phyloP scores from a whole-genome alignment of 2,888 invertebrate genomes.

The Drosophila niveifrons region DNA sequence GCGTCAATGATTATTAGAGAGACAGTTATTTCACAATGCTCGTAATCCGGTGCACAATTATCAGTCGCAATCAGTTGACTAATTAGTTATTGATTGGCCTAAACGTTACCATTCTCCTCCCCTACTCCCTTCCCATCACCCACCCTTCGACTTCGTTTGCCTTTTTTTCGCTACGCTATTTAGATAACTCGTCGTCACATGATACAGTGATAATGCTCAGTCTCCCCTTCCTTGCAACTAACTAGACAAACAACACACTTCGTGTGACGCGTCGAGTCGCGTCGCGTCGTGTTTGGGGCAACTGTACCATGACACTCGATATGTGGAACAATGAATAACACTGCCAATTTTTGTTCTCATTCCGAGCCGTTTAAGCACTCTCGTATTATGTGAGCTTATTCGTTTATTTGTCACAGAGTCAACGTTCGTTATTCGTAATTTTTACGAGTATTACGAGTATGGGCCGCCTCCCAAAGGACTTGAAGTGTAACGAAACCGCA shows the following conservation, averaged over 20 bases:
- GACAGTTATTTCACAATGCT: conserved; percentile 55
- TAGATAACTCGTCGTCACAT: conserved; percentile 60
- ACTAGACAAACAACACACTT: conserved; percentile 6
- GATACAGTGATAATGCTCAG: conserved; percentile 44
- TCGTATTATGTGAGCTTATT: neutral
- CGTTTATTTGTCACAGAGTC: conserved; percentile 10
- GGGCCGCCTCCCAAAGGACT: conserved; percentile 41
- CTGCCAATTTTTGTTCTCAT: conserved; percentile 13
- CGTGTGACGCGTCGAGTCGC: neutral
- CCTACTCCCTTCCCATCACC: neutral
- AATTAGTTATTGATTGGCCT: conserved; percentile 74
- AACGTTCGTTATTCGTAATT: conserved; percentile 14
- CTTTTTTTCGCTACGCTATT: conserved; percentile 29
- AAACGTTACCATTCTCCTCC: conserved; percentile 38
- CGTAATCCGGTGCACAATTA: conserved; percentile 46
- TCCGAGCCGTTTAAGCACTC: neutral
- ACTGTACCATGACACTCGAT: conserved; percentile 37
- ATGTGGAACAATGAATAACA: neutral
- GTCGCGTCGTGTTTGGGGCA: neutral
- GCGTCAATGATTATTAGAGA: conserved; percentile 7
- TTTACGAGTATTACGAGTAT: conserved; percentile 21
- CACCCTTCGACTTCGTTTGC: too few species aligned
- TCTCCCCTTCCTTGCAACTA: neutral
- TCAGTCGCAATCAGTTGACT: conserved; percentile 65
- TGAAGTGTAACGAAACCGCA: conserved; percentile 32